Evolutionary conservation across 2,888 invertebrate genomes (phyloP).

Genomic region (Drosophila flavopinicola): DNA sequence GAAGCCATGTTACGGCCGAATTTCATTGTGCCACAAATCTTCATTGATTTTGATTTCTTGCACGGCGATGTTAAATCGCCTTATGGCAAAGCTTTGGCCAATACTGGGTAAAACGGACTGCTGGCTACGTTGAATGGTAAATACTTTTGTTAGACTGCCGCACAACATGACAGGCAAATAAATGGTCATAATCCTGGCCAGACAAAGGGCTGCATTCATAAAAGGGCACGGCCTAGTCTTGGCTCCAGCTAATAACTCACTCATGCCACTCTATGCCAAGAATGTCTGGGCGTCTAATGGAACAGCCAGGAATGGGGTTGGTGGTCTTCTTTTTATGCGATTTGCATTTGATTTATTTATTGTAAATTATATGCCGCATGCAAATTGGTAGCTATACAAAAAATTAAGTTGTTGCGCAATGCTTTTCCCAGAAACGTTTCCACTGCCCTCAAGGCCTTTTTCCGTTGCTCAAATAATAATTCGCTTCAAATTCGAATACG

Average conservation of each 20-base stretch:
- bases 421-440: constrained; percentile 66
- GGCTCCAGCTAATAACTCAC: constrained; percentile 56
- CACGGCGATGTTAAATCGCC: constrained; percentile 63
- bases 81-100: constrained; percentile 59
- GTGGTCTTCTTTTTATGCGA: constrained; percentile 60
- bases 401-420: constrained; percentile 72
- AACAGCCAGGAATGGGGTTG: constrained; percentile 34
- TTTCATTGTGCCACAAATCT: constrained; percentile 59
- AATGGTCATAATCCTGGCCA: constrained; percentile 75
- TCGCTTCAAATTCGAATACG: constrained; percentile 75
- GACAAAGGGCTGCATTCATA: constrained; percentile 51
- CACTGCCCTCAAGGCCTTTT: constrained; percentile 33
- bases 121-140: constrained; percentile 35
- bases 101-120: constrained; percentile 22
- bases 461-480: constrained; percentile 67
- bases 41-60: constrained; percentile 77
- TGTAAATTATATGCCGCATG: constrained; percentile 72
- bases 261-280: constrained; percentile 32
- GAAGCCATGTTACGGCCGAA: constrained; percentile 39
- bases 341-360: constrained; percentile 77
- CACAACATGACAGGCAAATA: constrained; percentile 69
- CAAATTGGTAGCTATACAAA: constrained; percentile 60
- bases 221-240: constrained; percentile 35
- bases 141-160: constrained; percentile 54
- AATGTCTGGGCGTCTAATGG: constrained; percentile 42